Conservation (phyloP, 2,113 vertebrate genomes). For the Emydura subglobosa region DNA sequence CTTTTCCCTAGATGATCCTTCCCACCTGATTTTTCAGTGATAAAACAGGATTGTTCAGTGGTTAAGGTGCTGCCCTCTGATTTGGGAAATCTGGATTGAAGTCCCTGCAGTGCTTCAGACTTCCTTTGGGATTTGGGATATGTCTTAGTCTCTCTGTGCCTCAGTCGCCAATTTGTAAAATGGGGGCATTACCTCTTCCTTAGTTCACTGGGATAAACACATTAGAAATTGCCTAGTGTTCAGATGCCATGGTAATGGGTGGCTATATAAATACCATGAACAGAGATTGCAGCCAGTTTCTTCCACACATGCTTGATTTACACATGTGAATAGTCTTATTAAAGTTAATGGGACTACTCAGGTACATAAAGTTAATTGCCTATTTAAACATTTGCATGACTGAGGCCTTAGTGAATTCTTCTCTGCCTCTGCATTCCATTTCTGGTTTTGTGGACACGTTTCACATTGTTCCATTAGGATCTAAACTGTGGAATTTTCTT, state of each 20-base stretch:
- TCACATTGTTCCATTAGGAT: neutral
- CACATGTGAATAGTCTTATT: neutral
- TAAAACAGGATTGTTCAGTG: neutral
- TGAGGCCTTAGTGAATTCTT: neutral
- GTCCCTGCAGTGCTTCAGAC: neutral
- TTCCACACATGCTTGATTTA: neutral
- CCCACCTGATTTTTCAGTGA: neutral
- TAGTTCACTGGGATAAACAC: neutral
- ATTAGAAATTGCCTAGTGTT: neutral
- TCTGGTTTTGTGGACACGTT: neutral
- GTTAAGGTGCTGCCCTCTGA: neutral
- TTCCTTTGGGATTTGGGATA: neutral
- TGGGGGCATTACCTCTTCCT: too few relatives aligned
- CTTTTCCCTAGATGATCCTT: neutral
- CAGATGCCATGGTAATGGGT: neutral
- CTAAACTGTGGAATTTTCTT: neutral
- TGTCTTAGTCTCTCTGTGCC: neutral
- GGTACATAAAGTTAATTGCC: neutral
- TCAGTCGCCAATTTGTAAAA: too few relatives aligned
- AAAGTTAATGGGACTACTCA: neutral
- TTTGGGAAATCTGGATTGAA: neutral
- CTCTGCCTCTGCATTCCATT: neutral
- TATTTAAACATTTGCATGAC: neutral
- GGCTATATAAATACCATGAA: neutral
- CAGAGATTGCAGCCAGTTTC: neutral